Conservation (phyloP, 2,797 vertebrate genomes). For the Brachyrhaphis roseni region DNA sequence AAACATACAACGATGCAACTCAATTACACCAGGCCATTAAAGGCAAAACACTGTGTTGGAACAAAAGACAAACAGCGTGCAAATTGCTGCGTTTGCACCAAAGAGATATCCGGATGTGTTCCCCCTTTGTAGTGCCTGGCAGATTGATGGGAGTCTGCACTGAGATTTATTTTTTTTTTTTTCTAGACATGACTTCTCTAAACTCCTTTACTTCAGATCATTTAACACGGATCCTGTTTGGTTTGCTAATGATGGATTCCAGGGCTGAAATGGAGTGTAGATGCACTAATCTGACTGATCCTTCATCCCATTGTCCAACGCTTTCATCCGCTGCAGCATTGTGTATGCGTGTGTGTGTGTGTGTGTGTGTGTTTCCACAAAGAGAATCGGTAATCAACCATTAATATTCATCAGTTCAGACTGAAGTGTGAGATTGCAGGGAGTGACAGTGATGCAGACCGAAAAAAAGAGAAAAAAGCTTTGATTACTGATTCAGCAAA, state of each 20-base stretch:
- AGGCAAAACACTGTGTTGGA: constrained; percentile 45
- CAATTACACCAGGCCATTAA: constrained; percentile 59
- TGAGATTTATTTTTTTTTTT: constrained; percentile 6
- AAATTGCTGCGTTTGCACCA: constrained; percentile 64
- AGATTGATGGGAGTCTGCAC: constrained; percentile 62
- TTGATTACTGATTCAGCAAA: constrained; percentile 79
- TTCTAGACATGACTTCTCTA: constrained; percentile 48
- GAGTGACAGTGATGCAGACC: constrained; percentile 62
- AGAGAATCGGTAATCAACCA: constrained; percentile 75
- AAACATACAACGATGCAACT: constrained; percentile 49
- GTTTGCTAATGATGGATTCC: constrained; percentile 65
- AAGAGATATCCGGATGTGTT: constrained; percentile 59
- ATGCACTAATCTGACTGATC: constrained; percentile 71
- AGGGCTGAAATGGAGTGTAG: constrained; percentile 44
- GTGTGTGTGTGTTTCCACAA: constrained; percentile 62
- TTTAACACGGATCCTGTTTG: constrained; percentile 50
- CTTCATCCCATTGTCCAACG: constrained; percentile 62
- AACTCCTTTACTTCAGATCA: constrained; percentile 45
- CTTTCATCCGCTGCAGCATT: constrained; percentile 69
- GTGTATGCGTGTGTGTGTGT: constrained; percentile 15
- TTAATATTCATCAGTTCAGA: constrained; percentile 77
- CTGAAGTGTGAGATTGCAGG: constrained; percentile 55
- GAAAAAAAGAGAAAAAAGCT: constrained; percentile 50
- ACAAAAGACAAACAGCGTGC: constrained; percentile 59
- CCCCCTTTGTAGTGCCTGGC: constrained; percentile 61